A percentile compares a stretch with the other conserved stretches of the same genome.
These are phyloP conservation scores for Globia sparganii DNA, from an alignment of 2,888 invertebrate species.

Conservation along the genomic window DNA sequence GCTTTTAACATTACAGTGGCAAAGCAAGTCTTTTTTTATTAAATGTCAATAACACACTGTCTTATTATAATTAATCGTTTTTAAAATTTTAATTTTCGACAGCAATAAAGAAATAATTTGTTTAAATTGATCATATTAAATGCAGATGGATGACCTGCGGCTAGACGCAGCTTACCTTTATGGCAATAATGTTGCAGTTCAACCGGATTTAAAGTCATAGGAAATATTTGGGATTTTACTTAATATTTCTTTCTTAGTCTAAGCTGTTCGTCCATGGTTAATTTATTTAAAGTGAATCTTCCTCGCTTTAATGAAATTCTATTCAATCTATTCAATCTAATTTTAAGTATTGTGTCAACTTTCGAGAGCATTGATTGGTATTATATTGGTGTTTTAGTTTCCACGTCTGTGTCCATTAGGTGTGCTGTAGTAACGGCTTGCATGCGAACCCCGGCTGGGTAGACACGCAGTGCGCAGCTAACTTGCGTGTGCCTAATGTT, in stretches of 20 bases:
- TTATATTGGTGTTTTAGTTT: constrained; percentile 44
- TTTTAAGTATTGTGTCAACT: not conserved
- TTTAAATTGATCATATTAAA: constrained; percentile 44
- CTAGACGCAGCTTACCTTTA: constrained; percentile 9
- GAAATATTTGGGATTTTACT: not conserved
- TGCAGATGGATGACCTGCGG: constrained; percentile 27
- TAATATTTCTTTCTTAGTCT: constrained; percentile 3
- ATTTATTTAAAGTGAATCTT: not conserved
- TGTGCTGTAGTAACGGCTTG: constrained; percentile 73
- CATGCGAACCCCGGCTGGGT: constrained; percentile 74
- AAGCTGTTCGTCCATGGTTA: not conserved
- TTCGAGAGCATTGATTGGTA: too few species aligned
- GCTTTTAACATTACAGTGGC: not conserved
- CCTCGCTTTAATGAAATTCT: not conserved
- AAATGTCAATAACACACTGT: constrained; percentile 36
- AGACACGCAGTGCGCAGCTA: constrained; percentile 76
- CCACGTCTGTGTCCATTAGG: constrained; percentile 59
- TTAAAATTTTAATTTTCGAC: not conserved
- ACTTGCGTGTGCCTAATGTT: constrained; percentile 86
- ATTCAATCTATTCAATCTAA: not conserved
- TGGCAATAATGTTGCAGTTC: constrained; percentile 18
- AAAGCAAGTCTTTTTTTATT: constrained; percentile 9
- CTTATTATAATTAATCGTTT: not conserved
- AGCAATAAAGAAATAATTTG: constrained; percentile 31
- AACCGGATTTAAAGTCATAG: constrained; percentile 34